Conservation (phyloP, 2,888 invertebrate species). For the Epinotia nisella region DNA sequence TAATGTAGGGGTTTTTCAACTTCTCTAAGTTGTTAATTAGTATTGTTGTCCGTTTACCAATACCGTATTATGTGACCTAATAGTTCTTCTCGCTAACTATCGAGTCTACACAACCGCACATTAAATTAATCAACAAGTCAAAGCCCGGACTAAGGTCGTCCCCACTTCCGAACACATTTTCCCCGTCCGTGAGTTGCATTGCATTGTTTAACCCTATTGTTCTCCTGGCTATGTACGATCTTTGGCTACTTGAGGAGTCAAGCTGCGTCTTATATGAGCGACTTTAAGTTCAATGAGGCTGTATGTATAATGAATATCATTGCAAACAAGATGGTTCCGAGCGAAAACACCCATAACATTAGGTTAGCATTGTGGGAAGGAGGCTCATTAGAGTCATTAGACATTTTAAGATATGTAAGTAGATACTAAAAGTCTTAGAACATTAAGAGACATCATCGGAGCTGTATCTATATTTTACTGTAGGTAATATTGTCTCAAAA, state of each 20-base stretch:
- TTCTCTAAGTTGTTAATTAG: no score
- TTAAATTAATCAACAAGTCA: conserved; percentile 31
- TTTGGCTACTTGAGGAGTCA: conserved; percentile 29
- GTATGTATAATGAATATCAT: neutral
- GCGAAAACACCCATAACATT: no score
- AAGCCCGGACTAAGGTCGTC: conserved; percentile 37
- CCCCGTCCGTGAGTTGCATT: conserved; percentile 43
- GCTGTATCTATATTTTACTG: no score
- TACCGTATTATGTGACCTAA: no score
- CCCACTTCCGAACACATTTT: conserved; percentile 41
- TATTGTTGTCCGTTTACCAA: no score
- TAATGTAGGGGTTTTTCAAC: no score
- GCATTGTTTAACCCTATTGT: conserved; percentile 41
- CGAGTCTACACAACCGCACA: conserved; percentile 25
- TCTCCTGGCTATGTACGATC: conserved; percentile 28
- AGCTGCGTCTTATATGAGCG: conserved; percentile 16
- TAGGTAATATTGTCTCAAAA: no score
- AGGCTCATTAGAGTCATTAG: no score
- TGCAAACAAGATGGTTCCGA: neutral
- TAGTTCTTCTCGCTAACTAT: neutral
- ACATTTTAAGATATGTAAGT: no score
- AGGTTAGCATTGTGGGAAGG: no score
- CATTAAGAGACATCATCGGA: no score
- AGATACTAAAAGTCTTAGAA: no score
- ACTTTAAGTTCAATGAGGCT: conserved; percentile 17